Base-by-base conservation (phyloP, 2,797 vertebrate genomes). In the Euphonia xanthogaster region DNA sequence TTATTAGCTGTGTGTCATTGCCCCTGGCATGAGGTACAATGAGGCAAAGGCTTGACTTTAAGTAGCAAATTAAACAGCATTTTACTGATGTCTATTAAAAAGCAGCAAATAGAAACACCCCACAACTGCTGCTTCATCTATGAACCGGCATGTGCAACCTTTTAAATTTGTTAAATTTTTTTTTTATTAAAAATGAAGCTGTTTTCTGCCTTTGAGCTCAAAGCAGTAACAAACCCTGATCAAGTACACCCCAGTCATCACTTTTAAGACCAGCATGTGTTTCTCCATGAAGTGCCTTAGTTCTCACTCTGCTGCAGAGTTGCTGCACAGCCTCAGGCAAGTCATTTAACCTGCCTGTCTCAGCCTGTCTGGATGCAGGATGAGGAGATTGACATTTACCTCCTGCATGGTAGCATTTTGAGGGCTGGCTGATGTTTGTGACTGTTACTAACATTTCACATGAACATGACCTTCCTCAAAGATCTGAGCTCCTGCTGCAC, bases 181-280 rank as follows among this genome's bases (percentile, higher is more conserved):
- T 47, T 45, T 66, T 23, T 16, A 12, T 65, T 89, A n/a, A 71
- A 92, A 54, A 80, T 40, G 10, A 72, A 61, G 24, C 24, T 33
- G 1, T 19, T 85, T 50, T 76, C 19, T 92, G 48, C 45, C 27
- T 75, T 74, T 62, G 50, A 91, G 45, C 13, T 84, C 31, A 86
- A 81, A 81, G 35, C 33, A 91, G 10, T 25, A 61, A 18, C 10
- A 81, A 75, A 48, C 28, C 42, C 6, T 14, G 21, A 37, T 10
- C 2, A 5, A 47, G 31, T 23, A n/a, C 14, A 2, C 42, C 54
- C 12, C 28, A 47, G 0, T 55, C 44, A 60, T 22, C 28, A 24
- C 14, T 58, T 79, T 3, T 14, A 58, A 42, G 40, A 93, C 51
- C 67, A 70, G 48, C 19, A 5, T 35, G 55, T 1, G 4, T 75